These are phyloP conservation scores for Anastatus disparis DNA, from an alignment of 1,140 invertebrate species.

Conservation along the genomic window DNA sequence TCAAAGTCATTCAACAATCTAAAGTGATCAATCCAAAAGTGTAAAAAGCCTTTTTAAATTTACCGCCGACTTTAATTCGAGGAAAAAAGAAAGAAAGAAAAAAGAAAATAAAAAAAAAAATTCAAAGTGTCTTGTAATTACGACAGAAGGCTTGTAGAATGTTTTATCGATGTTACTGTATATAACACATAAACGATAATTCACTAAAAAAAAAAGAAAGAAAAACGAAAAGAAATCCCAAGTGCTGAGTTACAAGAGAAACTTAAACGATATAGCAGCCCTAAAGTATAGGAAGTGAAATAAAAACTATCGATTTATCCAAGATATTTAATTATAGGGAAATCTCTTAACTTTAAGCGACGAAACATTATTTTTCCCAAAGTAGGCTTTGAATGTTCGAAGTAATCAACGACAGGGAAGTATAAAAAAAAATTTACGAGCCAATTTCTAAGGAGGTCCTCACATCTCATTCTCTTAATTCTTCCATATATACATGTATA, in stretches of 20 bases:
- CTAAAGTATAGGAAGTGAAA: too few relatives aligned
- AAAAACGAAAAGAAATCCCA: too few relatives aligned
- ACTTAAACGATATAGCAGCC: too few relatives aligned
- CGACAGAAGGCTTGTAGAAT: slow-evolving; percentile 28
- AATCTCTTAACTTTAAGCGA: slow-evolving; percentile 20
- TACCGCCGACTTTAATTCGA: slow-evolving; percentile 27
- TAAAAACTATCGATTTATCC: slow-evolving; percentile 21
- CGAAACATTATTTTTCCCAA: slow-evolving; percentile 22
- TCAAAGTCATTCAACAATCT: slow-evolving; percentile 31
- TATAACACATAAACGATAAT: slow-evolving; percentile 23
- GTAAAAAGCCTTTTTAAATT: slow-evolving; percentile 19
- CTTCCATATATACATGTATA: not conserved
- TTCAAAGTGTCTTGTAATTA: slow-evolving; percentile 31
- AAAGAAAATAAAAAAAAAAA: slow-evolving; percentile 5
- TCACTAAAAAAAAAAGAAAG: too few relatives aligned
- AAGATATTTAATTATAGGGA: slow-evolving; percentile 35
- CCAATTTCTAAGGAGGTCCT: slow-evolving; percentile 32
- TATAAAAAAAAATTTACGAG: slow-evolving; percentile 27
- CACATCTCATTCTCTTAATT: not conserved
- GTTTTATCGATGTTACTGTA: slow-evolving; percentile 24
- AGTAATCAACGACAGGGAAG: slow-evolving; percentile 20
- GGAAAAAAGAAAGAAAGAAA: slow-evolving; percentile 1
- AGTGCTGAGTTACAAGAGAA: too few relatives aligned
- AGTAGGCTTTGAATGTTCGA: not conserved
- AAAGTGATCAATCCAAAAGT: slow-evolving; percentile 25